These are phyloP conservation scores for Megalops atlanticus DNA, from an alignment of 2,113 vertebrate genomes.

Conservation along the genomic window DNA sequence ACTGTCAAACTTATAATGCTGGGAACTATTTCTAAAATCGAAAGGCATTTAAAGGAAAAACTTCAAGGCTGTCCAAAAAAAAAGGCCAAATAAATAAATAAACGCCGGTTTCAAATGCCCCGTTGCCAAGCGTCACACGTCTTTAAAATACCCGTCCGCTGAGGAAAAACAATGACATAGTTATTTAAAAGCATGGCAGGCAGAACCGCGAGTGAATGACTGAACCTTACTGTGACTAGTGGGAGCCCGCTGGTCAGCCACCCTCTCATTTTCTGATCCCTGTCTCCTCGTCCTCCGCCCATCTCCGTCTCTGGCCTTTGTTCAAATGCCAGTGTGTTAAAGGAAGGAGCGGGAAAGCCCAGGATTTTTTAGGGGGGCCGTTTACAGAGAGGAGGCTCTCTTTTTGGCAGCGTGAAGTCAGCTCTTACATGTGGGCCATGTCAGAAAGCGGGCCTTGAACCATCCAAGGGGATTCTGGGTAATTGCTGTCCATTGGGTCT, in stretches of 20 bases:
- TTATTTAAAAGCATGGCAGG: conserved; percentile 7
- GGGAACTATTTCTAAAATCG: not conserved
- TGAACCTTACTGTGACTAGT: conserved; percentile 25
- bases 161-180: conserved; percentile 10
- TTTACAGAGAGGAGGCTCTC: conserved; percentile 32
- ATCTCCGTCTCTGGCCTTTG: conserved; percentile 23
- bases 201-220: conserved; percentile 24
- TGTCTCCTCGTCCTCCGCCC: conserved; percentile 25
- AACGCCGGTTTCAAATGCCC: not conserved
- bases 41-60: too few species aligned
- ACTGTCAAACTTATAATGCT: not conserved
- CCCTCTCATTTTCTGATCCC: conserved; percentile 50
- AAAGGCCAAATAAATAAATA: too few species aligned
- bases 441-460: not conserved
- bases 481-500: conserved; percentile 28
- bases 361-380: conserved; percentile 16
- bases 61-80: too few species aligned
- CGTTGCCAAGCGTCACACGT: not conserved
- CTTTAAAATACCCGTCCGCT: not conserved
- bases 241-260: conserved; percentile 31
- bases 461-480: not conserved
- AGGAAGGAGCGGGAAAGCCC: conserved; percentile 31
- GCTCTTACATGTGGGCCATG: not conserved
- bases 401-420: not conserved
- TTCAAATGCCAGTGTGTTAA: conserved; percentile 40